Evolutionary conservation across 2,888 invertebrate species (phyloP).

Genomic region (Caenorhabditis sulstoni): DNA sequence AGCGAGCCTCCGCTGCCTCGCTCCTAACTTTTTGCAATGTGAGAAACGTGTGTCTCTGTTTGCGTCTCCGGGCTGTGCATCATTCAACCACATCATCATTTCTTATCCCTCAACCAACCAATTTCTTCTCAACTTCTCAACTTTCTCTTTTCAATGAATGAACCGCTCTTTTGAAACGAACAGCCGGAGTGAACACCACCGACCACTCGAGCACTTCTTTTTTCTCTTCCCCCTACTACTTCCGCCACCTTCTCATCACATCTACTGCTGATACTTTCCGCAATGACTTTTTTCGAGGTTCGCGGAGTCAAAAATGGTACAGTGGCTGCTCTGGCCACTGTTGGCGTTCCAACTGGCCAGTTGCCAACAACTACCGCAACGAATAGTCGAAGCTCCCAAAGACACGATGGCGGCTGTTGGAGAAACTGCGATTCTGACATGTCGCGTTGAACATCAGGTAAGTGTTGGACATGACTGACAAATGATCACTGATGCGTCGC

Average conservation of each 20-base stretch:
- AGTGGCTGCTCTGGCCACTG: slow-evolving; percentile 57
- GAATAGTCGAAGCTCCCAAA: slow-evolving; percentile 70
- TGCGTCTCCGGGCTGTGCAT: slow-evolving; percentile 41
- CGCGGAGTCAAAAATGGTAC: slow-evolving; percentile 43
- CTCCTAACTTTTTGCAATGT: slow-evolving; percentile 57
- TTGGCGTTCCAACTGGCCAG: slow-evolving; percentile 50
- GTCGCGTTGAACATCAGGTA: slow-evolving; percentile 78
- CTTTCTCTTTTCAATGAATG: slow-evolving; percentile 39
- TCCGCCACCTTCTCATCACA: slow-evolving; percentile 5
- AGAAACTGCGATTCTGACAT: slow-evolving; percentile 72
- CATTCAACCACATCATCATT: slow-evolving; percentile 55
- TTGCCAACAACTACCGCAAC: slow-evolving; percentile 60
- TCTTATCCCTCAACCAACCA: slow-evolving; percentile 36
- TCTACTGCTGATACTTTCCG: no score
- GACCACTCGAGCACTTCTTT: not conserved
- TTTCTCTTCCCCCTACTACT: not conserved
- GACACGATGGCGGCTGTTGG: slow-evolving; percentile 68
- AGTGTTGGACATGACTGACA: slow-evolving; percentile 18
- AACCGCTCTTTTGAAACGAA: slow-evolving; percentile 28
- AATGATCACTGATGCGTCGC: slow-evolving; percentile 18
- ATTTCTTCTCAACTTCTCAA: slow-evolving; percentile 47
- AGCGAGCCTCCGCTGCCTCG: slow-evolving; percentile 22
- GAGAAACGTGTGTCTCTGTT: slow-evolving; percentile 57
- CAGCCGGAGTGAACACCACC: not conserved
- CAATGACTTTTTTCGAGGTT: no score